Evolutionary conservation across 1,140 invertebrate genomes (phyloP).

Genomic region (Battus philenor): DNA sequence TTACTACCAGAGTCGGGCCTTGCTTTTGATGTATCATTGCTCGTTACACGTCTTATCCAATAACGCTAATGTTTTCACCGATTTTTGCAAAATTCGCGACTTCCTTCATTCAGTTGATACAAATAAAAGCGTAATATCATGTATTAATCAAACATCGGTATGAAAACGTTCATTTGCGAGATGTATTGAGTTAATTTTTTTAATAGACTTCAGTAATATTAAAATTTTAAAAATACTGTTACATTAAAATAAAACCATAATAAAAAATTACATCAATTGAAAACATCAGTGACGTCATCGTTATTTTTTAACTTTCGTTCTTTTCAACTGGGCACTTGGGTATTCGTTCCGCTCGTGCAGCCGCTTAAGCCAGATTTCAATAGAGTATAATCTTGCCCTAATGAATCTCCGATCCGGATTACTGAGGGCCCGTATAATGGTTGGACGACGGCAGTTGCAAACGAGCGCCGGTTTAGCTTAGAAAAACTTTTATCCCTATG

Average conservation of each 20-base stretch:
- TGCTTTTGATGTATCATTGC: conserved; percentile 61
- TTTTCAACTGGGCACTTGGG: not conserved
- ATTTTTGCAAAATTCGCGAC: conserved; percentile 20
- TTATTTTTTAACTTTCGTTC: too few relatives aligned
- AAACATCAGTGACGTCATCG: too few relatives aligned
- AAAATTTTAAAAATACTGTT: too few relatives aligned
- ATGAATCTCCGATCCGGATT: conserved; percentile 77
- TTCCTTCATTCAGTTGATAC: too few relatives aligned
- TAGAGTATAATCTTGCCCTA: conserved; percentile 76
- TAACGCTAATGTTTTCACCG: conserved; percentile 62
- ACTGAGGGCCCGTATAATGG: conserved; percentile 57
- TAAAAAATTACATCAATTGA: too few relatives aligned
- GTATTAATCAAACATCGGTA: too few relatives aligned
- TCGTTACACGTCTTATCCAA: conserved; percentile 55
- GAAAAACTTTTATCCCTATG: conserved; percentile 54
- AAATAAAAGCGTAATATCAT: too few relatives aligned
- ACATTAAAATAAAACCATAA: too few relatives aligned
- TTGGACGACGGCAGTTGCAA: conserved; percentile 45
- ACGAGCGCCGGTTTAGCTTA: conserved; percentile 52
- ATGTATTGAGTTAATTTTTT: too few relatives aligned
- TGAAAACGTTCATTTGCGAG: too few relatives aligned
- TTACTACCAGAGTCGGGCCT: conserved; percentile 25
- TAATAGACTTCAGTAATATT: too few relatives aligned
- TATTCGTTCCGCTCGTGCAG: conserved; percentile 29
- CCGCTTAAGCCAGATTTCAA: conserved; percentile 74